Base-by-base conservation (phyloP, 2,888 invertebrate genomes). In the Protonemura montana region DNA sequence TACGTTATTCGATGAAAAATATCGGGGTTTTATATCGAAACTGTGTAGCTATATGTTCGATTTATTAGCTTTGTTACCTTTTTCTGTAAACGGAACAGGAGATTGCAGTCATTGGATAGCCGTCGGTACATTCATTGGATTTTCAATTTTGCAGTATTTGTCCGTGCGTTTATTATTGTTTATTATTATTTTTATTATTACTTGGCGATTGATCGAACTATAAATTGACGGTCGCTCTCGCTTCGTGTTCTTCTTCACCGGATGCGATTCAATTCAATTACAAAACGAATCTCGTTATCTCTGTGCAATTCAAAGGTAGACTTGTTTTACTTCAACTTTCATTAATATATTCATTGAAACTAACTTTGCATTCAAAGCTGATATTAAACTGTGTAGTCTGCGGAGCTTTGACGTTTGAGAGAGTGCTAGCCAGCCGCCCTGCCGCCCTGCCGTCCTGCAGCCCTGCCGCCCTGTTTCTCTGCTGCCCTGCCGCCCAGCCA, bases 301-400 rank as follows among this genome's bases (percentile, higher is more conserved):
- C n/a, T 26, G 28, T 78, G 28, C 78, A 78, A n/a, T 78, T 78
- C 78, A 78, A 78, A 78, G 78, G 78, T 27, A 78, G n/a, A 78
- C 78, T 78, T 78, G 78, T 78, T 78, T 27, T 78, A 78, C 78
- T 78, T 78, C 27, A 78, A 78, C 78, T 78, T 78, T 28, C 78
- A 78, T 78, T 78, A 78, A 78, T 78, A 78, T 78, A 78, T 78
- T 78, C 78, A 78, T 78, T 78, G 78, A 78, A 78, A 27, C 78
- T 78, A 78, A 78, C 78, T 78, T 78, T 28, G 26, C 78, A 78
- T 78, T 78, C 78, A 78, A 78, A 78, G 78, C 78, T 78, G 78
- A 78, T 78, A 78, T 27, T 78, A 78, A 78, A 78, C 27, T 78
- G 59, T 59, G 59, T 59, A 59, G 59, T 3, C 59, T 78, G 78